Conservation (phyloP, 2,113 vertebrate species). For the Entelurus aequoreus region DNA sequence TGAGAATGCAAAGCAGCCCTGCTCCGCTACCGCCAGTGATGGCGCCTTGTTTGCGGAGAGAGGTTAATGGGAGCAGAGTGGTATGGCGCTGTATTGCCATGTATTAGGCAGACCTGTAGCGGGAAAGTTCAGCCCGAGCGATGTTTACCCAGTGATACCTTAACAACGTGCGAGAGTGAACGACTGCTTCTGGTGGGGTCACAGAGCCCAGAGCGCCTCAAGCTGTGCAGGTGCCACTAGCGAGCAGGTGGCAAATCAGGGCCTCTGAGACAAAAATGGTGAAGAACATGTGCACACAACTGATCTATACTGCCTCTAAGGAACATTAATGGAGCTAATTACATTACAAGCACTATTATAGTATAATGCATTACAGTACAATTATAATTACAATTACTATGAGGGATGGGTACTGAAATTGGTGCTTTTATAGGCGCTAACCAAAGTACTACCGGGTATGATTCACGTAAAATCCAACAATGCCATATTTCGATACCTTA, state of each 20-base stretch:
- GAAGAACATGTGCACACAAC: constrained; percentile 3
- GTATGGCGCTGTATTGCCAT: constrained; percentile 43
- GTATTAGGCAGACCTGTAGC: constrained; percentile 49
- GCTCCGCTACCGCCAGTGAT: not conserved
- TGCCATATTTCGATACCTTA: no score
- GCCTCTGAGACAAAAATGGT: not conserved
- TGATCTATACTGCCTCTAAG: not conserved
- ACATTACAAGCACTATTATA: no score
- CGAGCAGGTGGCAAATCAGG: constrained; percentile 4
- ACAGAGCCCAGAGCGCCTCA: constrained; percentile 14
- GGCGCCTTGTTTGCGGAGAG: constrained; percentile 49
- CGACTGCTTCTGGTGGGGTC: constrained; percentile 21
- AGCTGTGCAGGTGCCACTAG: constrained; percentile 12
- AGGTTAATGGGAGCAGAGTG: constrained; percentile 60
- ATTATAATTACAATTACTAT: no score
- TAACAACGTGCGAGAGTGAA: constrained; percentile 40
- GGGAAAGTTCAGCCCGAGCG: constrained; percentile 48
- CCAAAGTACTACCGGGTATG: no score
- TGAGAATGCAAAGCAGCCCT: constrained; percentile 50
- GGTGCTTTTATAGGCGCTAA: no score
- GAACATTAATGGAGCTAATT: not conserved
- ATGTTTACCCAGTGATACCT: constrained; percentile 50
- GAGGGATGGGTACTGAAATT: no score
- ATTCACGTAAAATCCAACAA: no score
- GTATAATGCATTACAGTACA: no score